phyloP scores from a whole-genome alignment of 2,888 invertebrate species.

The Idaea straminata region DNA sequence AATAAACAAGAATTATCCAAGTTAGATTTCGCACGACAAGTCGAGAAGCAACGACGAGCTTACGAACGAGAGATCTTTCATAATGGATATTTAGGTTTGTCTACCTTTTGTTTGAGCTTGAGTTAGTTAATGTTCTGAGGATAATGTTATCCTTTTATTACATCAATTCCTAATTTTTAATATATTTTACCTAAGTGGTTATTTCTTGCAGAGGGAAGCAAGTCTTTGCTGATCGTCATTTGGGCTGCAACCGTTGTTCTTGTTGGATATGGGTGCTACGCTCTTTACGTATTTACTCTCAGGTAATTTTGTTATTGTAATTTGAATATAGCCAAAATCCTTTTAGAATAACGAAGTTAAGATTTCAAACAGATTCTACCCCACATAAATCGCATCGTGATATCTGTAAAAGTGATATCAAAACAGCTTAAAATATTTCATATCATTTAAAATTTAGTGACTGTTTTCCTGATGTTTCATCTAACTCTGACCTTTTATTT shows the following conservation, averaged over 20 bases:
- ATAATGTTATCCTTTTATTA: too few species aligned
- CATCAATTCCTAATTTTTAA: too few species aligned
- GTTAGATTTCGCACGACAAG: constrained; percentile 49
- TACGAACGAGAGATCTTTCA: constrained; percentile 51
- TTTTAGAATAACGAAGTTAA: background rate
- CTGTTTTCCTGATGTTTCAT: too few species aligned
- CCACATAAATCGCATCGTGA: too few species aligned
- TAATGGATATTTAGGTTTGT: constrained; percentile 62
- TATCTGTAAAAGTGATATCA: too few species aligned
- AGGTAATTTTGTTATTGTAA: constrained; percentile 34
- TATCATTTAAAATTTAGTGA: too few species aligned
- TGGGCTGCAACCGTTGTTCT: constrained; percentile 69
- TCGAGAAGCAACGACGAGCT: constrained; percentile 51
- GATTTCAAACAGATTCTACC: too few species aligned
- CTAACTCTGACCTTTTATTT: constrained; percentile 15
- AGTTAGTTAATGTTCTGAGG: too few species aligned
- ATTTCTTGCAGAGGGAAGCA: constrained; percentile 57
- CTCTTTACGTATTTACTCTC: constrained; percentile 58
- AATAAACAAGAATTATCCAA: constrained; percentile 23
- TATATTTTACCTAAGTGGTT: background rate
- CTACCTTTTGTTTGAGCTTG: background rate
- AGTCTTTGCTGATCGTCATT: constrained; percentile 56
- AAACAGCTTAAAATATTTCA: too few species aligned
- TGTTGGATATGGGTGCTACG: constrained; percentile 58
- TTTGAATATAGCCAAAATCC: background rate